A percentile compares a stretch with the other conserved stretches of the same genome.
These are phyloP conservation scores for Eidolon dupreanum DNA, from an alignment of 2,797 vertebrate species.

Conservation along the genomic window DNA sequence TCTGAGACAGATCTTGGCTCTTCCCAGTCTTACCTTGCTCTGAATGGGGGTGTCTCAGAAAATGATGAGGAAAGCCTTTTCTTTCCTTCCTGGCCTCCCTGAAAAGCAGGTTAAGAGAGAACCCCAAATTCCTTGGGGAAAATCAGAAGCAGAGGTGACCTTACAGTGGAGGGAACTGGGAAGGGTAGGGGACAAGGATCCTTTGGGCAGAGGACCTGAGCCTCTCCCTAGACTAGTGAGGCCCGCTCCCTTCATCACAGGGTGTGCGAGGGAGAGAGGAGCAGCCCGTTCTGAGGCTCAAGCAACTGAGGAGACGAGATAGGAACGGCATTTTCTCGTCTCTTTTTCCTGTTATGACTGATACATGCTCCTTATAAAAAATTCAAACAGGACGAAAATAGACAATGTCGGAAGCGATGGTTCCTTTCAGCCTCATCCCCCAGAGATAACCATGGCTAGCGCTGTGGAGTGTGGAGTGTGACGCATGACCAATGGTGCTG, in stretches of 20 bases:
- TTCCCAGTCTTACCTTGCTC: neutral
- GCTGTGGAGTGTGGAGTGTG: neutral
- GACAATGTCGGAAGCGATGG: neutral
- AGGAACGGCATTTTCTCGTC: neutral
- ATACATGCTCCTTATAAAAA: constrained; percentile 36
- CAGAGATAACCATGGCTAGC: neutral
- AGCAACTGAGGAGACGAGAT: neutral
- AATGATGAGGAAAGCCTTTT: neutral
- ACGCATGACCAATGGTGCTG: neutral
- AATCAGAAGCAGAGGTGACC: neutral
- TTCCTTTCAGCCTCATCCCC: neutral
- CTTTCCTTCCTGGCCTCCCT: neutral
- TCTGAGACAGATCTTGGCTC: neutral
- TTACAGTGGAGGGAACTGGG: fast-evolving
- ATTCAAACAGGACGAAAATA: constrained; percentile 45
- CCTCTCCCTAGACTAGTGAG: neutral
- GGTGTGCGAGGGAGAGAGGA: neutral
- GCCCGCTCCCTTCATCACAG: neutral
- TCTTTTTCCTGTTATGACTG: neutral
- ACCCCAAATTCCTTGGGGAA: neutral
- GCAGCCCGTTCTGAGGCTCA: neutral
- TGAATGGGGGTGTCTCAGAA: neutral
- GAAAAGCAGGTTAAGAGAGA: neutral
- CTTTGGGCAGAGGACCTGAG: neutral
- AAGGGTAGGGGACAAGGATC: neutral